phyloP scores from a whole-genome alignment of 1,140 invertebrate genomes.

The Pseudomyrmex cubaensis region DNA sequence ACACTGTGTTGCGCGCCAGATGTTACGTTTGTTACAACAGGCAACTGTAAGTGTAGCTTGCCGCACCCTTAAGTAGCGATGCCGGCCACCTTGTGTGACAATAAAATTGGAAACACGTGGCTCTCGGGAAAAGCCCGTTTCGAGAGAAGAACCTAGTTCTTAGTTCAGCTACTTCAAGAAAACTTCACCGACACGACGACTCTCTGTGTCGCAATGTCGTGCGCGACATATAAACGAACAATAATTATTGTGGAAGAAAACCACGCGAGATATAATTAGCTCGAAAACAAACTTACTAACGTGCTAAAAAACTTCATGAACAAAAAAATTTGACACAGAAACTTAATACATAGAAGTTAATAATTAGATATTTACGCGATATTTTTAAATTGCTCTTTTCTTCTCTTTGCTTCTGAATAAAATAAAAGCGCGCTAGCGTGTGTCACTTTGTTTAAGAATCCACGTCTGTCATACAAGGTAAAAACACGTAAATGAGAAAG shows the following conservation, averaged over 20 bases:
- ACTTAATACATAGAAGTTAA: too few relatives aligned
- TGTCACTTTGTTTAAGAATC: neutral
- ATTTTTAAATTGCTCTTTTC: too few relatives aligned
- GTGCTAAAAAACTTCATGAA: neutral
- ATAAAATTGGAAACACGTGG: conserved; percentile 37
- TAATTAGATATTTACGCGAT: too few relatives aligned
- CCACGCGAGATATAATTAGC: neutral
- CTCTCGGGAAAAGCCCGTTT: neutral
- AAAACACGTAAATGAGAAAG: conserved; percentile 13
- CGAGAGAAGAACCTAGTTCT: conserved; percentile 5
- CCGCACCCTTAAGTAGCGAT: conserved; percentile 12
- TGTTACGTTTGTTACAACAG: conserved; percentile 10
- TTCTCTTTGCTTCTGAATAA: neutral
- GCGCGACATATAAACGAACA: neutral
- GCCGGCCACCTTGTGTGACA: conserved; percentile 17
- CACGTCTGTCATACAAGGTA: neutral
- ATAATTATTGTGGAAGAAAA: neutral
- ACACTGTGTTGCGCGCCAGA: conserved; percentile 1
- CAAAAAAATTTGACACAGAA: neutral
- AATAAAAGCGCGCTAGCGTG: neutral
- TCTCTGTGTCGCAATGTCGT: neutral
- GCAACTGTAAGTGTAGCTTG: conserved; percentile 23
- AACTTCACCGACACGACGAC: neutral
- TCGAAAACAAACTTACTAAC: neutral
- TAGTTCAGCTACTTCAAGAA: neutral